Conservation (phyloP, 2,797 vertebrate species). For the Catostomus latipinnis region DNA sequence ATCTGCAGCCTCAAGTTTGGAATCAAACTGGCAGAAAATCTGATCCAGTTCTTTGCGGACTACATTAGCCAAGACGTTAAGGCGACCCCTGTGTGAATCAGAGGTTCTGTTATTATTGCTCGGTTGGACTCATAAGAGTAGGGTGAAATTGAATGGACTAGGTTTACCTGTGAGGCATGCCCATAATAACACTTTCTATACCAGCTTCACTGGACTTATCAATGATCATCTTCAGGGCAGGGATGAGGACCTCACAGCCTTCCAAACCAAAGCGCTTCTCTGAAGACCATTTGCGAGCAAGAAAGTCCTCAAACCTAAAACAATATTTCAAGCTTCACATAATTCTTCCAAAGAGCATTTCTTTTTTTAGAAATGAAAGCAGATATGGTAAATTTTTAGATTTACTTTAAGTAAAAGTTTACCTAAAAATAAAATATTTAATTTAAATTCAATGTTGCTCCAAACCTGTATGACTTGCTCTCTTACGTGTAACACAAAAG, state of each 20-base stretch:
- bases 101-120: slow-evolving; percentile 23
- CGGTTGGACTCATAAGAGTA: slow-evolving; percentile 13
- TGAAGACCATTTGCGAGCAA: slow-evolving; percentile 90
- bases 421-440: too few relatives aligned
- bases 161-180: slow-evolving; percentile 90
- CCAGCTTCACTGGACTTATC: slow-evolving; percentile 88
- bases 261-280: slow-evolving; percentile 89
- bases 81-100: slow-evolving; percentile 79
- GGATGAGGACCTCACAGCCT: slow-evolving; percentile 92
- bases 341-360: too few relatives aligned
- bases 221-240: slow-evolving; percentile 90
- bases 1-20: slow-evolving; percentile 67
- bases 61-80: slow-evolving; percentile 92
- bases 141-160: slow-evolving; percentile 11
- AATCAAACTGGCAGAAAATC: slow-evolving; percentile 95
- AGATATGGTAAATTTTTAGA: too few relatives aligned
- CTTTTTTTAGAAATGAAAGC: too few relatives aligned
- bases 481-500: too few relatives aligned
- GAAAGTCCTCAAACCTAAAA: slow-evolving; percentile 88
- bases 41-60: slow-evolving; percentile 92
- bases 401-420: too few relatives aligned
- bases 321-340: not conserved
- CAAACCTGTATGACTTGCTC: too few relatives aligned
- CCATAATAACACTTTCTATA: slow-evolving; percentile 88
- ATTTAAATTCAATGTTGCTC: too few relatives aligned